Percentiles rank a stretch among this genome's conserved stretches.
Conservation (phyloP, 2,888 invertebrate genomes). For the Nebria brevicollis region DNA sequence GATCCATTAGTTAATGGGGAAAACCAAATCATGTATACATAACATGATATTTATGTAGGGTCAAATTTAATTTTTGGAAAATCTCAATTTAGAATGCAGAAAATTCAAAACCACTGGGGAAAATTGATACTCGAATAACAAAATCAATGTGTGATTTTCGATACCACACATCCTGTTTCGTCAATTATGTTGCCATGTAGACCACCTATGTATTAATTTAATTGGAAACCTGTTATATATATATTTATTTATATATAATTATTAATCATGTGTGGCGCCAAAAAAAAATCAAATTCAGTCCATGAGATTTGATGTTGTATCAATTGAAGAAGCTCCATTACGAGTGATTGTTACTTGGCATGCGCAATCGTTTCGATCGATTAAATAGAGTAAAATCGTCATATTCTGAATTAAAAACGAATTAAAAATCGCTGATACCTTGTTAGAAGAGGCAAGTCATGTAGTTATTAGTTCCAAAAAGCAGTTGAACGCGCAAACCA, state of each 20-base stretch:
- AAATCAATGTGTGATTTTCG: not conserved
- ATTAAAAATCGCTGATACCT: not conserved
- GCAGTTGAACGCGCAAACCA: not conserved
- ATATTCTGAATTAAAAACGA: no score
- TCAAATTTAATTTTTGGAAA: not conserved
- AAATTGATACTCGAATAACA: not conserved
- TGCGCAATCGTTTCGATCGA: no score
- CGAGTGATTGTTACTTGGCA: no score
- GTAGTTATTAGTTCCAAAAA: not conserved
- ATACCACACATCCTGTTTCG: not conserved
- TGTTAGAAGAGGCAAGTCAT: not conserved
- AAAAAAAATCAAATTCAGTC: no score
- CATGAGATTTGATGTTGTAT: no score
- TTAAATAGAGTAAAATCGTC: no score
- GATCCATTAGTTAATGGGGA: not conserved
- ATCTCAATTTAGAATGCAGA: not conserved
- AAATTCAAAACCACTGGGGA: not conserved
- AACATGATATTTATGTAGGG: not conserved
- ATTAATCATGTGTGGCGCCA: not conserved
- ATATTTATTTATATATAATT: conserved; percentile 13
- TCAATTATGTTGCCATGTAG: not conserved
- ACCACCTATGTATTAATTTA: not conserved
- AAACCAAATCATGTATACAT: not conserved
- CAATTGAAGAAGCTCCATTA: no score
- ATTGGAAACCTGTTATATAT: not conserved